phyloP scores from a whole-genome alignment of 1,140 invertebrate species.

The Drosophila guanche region DNA sequence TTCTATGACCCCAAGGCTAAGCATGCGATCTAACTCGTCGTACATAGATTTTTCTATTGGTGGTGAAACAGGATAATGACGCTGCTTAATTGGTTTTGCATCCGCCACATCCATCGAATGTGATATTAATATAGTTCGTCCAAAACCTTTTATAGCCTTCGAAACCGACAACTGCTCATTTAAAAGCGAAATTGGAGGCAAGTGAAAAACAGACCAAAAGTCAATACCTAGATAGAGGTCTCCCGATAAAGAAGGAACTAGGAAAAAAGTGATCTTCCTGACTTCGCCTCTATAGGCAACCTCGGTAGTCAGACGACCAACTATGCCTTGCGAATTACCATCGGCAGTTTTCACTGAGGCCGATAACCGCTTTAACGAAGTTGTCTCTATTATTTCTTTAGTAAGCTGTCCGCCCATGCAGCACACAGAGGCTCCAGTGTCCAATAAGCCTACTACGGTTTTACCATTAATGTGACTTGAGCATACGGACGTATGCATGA shows the following conservation, averaged over 20 bases:
- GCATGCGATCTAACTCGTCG: slow-evolving; percentile 10
- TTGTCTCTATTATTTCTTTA: neutral
- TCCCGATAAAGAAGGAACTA: neutral
- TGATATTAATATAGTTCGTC: neutral
- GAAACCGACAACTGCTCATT: neutral
- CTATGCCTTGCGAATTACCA: neutral
- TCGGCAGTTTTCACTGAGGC: neutral
- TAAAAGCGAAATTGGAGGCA: neutral
- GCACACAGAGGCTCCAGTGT: slow-evolving; percentile 1
- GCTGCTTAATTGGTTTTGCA: slow-evolving; percentile 1
- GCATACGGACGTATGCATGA: neutral
- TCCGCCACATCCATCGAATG: slow-evolving; percentile 6
- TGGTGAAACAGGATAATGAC: slow-evolving; percentile 10
- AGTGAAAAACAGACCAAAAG: neutral
- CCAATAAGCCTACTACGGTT: neutral
- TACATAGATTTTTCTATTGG: slow-evolving; percentile 22
- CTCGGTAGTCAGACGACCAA: neutral
- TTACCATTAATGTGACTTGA: neutral
- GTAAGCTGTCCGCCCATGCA: neutral
- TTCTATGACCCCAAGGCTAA: slow-evolving; percentile 17
- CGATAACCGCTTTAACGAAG: neutral
- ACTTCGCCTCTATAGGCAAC: neutral
- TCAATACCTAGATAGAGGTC: neutral
- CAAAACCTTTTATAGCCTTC: slow-evolving; percentile 1
- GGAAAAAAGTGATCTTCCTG: neutral